phyloP scores from a whole-genome alignment of 2,797 vertebrate genomes.

The Tangara arthus region DNA sequence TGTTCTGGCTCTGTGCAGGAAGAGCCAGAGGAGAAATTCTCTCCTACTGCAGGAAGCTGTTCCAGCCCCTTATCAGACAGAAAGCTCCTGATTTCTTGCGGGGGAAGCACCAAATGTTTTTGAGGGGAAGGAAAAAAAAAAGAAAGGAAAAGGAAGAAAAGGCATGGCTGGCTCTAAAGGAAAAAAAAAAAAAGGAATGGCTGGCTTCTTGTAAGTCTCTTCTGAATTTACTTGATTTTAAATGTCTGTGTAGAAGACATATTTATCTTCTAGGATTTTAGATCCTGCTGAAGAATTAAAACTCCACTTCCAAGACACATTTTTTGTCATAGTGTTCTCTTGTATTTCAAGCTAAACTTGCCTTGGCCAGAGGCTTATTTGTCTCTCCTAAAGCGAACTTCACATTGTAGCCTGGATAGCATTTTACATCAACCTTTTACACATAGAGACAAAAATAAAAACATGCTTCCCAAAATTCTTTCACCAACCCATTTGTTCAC shows the following conservation, averaged over 20 bases:
- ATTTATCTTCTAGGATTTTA: neutral
- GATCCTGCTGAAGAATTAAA: neutral
- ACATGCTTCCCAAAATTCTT: neutral
- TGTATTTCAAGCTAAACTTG: neutral
- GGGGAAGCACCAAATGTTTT: conserved; percentile 54
- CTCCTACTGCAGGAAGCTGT: conserved; percentile 41
- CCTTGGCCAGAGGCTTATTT: neutral
- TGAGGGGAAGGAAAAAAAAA: neutral
- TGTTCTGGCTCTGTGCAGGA: conserved; percentile 15
- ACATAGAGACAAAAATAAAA: neutral
- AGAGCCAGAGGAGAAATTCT: conserved; percentile 26
- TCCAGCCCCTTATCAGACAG: conserved; percentile 43
- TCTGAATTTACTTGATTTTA: neutral
- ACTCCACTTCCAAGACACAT: neutral
- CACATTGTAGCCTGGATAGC: neutral
- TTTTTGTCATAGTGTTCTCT: neutral
- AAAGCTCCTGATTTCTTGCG: conserved; percentile 25
- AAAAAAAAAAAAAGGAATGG: neutral
- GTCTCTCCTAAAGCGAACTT: neutral
- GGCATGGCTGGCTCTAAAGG: neutral
- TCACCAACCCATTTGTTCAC: neutral
- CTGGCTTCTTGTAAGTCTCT: neutral
- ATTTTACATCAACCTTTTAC: neutral
- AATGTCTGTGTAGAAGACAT: neutral
- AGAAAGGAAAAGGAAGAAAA: neutral